Percentiles rank a stretch among this genome's conserved stretches.
These are phyloP conservation scores for Heliconius melpomene DNA, from an alignment of 1,140 invertebrate species.

Conservation along the genomic window DNA sequence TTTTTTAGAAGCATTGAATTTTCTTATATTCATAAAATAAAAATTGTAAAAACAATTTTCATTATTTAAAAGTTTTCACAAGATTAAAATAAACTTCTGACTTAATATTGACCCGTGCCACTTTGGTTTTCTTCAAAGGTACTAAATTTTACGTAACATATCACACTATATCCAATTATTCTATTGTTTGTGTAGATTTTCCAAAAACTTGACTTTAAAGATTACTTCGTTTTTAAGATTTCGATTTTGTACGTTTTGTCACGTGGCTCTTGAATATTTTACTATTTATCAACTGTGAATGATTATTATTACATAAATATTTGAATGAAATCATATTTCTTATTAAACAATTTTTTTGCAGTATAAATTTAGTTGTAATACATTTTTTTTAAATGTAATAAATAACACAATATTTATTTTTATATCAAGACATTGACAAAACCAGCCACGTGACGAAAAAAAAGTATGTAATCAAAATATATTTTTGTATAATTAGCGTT, in stretches of 20 bases:
- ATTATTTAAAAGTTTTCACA: not conserved
- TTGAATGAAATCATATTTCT: no score
- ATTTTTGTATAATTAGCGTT: slow-evolving; percentile 38
- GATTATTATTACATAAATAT: not conserved
- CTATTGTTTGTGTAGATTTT: slow-evolving; percentile 23
- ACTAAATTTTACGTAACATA: slow-evolving; percentile 38
- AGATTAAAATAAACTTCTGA: not conserved
- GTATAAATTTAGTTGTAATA: no score
- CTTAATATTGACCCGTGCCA: not conserved
- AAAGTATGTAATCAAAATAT: slow-evolving; percentile 13
- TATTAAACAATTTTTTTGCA: no score
- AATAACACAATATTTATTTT: no score
- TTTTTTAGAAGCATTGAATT: not conserved
- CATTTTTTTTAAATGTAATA: no score
- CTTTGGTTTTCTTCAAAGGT: not conserved
- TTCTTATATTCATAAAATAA: no score
- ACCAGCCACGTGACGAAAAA: not conserved
- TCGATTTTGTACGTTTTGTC: slow-evolving; percentile 21
- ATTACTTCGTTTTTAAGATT: not conserved
- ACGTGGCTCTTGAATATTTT: not conserved
- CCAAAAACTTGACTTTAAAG: not conserved
- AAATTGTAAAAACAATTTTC: no score
- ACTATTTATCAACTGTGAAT: not conserved
- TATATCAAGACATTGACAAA: not conserved
- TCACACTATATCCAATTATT: slow-evolving; percentile 37